Base-by-base conservation (phyloP, 2,797 vertebrate genomes). In the Pipistrellus pygmaeus region DNA sequence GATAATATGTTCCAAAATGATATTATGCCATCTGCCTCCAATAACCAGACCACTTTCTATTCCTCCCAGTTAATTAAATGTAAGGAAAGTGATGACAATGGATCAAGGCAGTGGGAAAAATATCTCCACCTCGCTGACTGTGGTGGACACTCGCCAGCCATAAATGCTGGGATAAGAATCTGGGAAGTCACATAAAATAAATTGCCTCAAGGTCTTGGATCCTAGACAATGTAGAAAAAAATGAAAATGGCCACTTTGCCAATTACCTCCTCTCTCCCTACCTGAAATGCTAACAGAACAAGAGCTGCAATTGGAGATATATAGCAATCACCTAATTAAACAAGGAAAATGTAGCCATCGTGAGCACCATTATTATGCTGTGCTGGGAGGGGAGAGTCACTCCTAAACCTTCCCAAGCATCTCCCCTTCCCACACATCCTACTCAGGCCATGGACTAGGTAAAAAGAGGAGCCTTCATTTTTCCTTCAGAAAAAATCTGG, bases 151-250 rank as follows among this genome's bases (percentile, higher is more conserved):
- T 17, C 35, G 71, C 30, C 62, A 85, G 71, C 44, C 48, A 32
- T 35, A 41, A 38, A 53, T 0, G 25, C 73, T 72, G 64, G 84
- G 71, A 27, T 82, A 15, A 68, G 68, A 57, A 85, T 48, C 57
- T 27, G 41, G 41, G 48, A 62, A 55, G 21, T 80, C 66, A 66
- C 48, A 84, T 81, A 76, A 89, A 75, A 64, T 53, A 77, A 93
- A 83, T 75, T 80, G 30, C 18, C 77, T 86, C 87, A 85, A 95
- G 48, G 75, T 51, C 87, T 64, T 84, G 68, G 92, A 96, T 85
- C 64, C 35, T 3, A 38, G 51, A 81, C 20, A 46, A 81, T 10
- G 55, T 6, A 94, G 35, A 84, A 93, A 90, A 90, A 91, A 85
- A 60, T 11, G 13, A 41, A 84, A 85, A 48, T 41, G 84, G 57